phyloP scores from a whole-genome alignment of 2,888 invertebrate species.

The Acrobasis suavella region DNA sequence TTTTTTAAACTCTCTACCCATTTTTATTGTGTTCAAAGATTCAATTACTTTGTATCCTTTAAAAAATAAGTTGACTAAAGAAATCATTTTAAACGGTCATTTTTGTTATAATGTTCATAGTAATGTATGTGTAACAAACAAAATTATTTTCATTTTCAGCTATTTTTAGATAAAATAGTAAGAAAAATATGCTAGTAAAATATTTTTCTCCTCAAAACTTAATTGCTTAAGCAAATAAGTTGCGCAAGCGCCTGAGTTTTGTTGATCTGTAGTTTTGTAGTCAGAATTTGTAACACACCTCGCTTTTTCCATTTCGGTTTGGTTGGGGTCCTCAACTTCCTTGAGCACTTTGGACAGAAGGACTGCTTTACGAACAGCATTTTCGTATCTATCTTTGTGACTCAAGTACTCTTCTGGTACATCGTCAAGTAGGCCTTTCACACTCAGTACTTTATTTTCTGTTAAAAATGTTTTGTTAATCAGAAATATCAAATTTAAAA shows the following conservation, averaged over 20 bases:
- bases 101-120: neutral
- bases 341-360: slow-evolving; percentile 84
- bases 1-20: too few relatives aligned
- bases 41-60: too few relatives aligned
- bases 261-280: too few relatives aligned
- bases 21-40: too few relatives aligned
- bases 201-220: too few relatives aligned
- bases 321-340: slow-evolving; percentile 82
- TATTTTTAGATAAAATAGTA: too few relatives aligned
- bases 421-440: slow-evolving; percentile 84
- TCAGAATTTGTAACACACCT: slow-evolving; percentile 73
- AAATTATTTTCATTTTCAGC: too few relatives aligned
- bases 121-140: too few relatives aligned
- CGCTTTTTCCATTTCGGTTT: slow-evolving; percentile 84
- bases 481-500: neutral
- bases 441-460: slow-evolving; percentile 62
- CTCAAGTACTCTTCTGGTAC: slow-evolving; percentile 89
- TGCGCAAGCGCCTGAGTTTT: too few relatives aligned
- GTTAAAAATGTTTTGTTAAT: slow-evolving; percentile 27
- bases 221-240: too few relatives aligned
- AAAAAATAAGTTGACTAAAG: too few relatives aligned
- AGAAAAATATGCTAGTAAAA: too few relatives aligned
- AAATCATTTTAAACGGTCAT: neutral
- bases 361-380: slow-evolving; percentile 86
- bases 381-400: slow-evolving; percentile 91